A percentile compares a stretch with the other conserved stretches of the same genome.
Evolutionary conservation across 1,140 invertebrate species (phyloP).

Genomic region (Cydia amplana): DNA sequence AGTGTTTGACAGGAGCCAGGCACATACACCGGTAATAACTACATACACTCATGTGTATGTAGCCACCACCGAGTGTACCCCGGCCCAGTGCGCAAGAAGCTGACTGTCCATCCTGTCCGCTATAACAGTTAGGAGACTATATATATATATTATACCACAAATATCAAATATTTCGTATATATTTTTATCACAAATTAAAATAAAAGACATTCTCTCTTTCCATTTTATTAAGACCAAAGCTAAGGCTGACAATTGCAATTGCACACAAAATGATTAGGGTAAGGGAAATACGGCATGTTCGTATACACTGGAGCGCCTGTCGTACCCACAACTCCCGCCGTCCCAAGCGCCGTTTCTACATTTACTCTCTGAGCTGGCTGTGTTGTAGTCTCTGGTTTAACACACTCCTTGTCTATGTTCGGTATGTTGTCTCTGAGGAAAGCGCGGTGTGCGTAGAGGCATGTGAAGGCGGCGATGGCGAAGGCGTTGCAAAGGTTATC

Average conservation of each 20-base stretch:
- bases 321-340: neutral
- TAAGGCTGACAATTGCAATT: conserved; percentile 12
- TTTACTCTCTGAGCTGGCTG: neutral
- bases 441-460: neutral
- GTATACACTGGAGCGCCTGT: neutral
- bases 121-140: too few relatives aligned
- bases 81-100: too few relatives aligned
- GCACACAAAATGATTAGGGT: conserved; percentile 11
- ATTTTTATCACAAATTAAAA: too few relatives aligned
- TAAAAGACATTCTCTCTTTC: neutral
- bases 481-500: conserved; percentile 28
- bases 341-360: neutral
- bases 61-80: too few relatives aligned
- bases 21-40: too few relatives aligned
- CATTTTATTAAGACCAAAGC: neutral
- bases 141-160: too few relatives aligned
- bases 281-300: neutral
- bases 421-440: neutral
- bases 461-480: conserved; percentile 6
- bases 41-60: too few relatives aligned
- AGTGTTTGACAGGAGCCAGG: too few relatives aligned
- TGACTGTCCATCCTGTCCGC: too few relatives aligned
- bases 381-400: neutral
- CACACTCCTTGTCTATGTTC: neutral
- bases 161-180: too few relatives aligned